These are phyloP conservation scores for Halichondria panicea DNA, from an alignment of 37 sponge, comb jelly and placozoan genomes.

Conservation along the genomic window DNA sequence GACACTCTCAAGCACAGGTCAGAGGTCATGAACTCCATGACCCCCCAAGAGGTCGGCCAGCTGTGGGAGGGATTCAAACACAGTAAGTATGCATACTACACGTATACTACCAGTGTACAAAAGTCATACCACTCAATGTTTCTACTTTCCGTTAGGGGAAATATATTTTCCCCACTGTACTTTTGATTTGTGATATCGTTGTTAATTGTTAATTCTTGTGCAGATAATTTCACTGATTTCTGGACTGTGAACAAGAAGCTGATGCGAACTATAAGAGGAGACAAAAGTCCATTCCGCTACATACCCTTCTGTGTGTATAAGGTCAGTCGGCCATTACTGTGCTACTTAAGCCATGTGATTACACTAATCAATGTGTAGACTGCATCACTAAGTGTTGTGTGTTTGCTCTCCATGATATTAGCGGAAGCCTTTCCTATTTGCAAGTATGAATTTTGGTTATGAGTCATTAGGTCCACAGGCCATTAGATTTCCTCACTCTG, in stretches of 20 bases:
- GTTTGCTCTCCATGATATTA: no score
- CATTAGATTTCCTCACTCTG: no score
- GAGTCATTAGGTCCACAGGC: no score
- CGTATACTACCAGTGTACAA: no score
- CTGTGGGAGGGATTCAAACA: slow-evolving; percentile 74
- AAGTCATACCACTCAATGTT: not conserved
- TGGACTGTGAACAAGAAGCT: slow-evolving; percentile 82
- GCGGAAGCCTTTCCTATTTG: no score
- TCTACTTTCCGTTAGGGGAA: not conserved
- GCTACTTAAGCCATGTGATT: no score
- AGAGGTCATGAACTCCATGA: slow-evolving; percentile 58
- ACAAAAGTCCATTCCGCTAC: slow-evolving; percentile 55
- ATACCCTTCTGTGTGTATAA: slow-evolving; percentile 81
- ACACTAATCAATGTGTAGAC: no score
- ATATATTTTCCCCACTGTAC: not conserved
- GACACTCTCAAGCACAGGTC: slow-evolving; percentile 82
- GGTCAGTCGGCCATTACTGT: slow-evolving; percentile 20
- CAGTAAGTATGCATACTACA: slow-evolving; percentile 15
- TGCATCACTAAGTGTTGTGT: no score
- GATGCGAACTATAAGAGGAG: slow-evolving; percentile 70
- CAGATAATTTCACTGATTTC: slow-evolving; percentile 78
- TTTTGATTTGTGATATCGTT: not conserved
- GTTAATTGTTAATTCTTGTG: not conserved
- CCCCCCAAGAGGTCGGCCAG: slow-evolving; percentile 58
- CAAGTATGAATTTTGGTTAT: no score